Evolutionary conservation across 2,797 vertebrate genomes (phyloP), one percentile per base, ranked within the genome.

Genomic region (Lutjanus campechanus): DNA sequence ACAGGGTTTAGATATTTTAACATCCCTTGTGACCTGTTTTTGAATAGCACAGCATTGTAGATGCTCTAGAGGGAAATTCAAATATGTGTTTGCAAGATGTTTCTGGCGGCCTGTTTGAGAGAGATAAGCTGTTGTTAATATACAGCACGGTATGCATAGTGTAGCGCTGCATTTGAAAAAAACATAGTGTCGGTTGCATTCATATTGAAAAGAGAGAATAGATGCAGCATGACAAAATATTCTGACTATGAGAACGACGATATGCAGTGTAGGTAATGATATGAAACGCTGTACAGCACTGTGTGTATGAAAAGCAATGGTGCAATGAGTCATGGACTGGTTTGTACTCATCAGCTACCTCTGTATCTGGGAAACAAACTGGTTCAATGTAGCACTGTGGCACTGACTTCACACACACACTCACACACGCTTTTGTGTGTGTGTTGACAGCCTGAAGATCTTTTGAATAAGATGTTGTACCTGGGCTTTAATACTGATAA

Each of bases 251-350:
- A 36, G 29, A 36, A 36, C 3, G 5, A 36, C 5, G 29, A 36
- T 36, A 36, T 36, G 29, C 29, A 36, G 5, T 36, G 29, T 5
- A 36, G 29, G 5, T 54, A n/a, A 16, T 29, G 54, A 20, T 60
- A 6, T n/a, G 20, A 69, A 47, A 43, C 10, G 19, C 17, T 40
- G 46, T 41, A 20, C 55, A 63, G 51, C 47, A 17, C 19, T 40
- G 9, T 44, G 13, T 11, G 25, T 47, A 15, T 40, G 1, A 46
- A 58, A 46, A 53, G 9, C 10, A 7, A n/a, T n/a, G 10, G 11
- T 49, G 47, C 22, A 43, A 4, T 70, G 60, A 85, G 22, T 79
- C 60, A 53, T 36, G 10, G 40, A 41, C 47, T 66, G 63, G 44
- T 58, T 63, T 22, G 16, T 53, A 19, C 36, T 44, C 19, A 41